A percentile compares a stretch with the other conserved stretches of the same genome.
Conservation (phyloP, 1,140 invertebrate species). For the Leptopilina boulardi region DNA sequence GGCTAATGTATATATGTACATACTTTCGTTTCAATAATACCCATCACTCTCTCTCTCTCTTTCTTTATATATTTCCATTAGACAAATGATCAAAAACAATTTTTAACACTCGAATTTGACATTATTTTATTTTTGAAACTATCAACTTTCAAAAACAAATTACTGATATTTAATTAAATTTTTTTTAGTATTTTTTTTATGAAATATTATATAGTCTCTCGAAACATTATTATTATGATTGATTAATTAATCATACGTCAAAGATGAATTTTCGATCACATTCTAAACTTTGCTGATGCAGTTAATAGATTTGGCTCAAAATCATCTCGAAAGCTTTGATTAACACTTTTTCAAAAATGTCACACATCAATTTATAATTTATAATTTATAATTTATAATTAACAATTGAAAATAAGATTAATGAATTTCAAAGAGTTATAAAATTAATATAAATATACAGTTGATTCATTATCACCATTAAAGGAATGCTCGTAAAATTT, state of each 20-base stretch:
- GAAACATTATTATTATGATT: background rate
- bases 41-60: background rate
- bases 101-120: background rate
- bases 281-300: background rate
- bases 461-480: background rate
- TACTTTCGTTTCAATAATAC: background rate
- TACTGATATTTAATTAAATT: too few species aligned
- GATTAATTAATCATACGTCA: constrained; percentile 14
- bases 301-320: constrained; percentile 17
- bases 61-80: background rate
- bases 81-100: background rate
- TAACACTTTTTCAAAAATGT: background rate
- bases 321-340: background rate
- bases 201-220: background rate
- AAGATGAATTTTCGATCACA: background rate
- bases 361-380: background rate
- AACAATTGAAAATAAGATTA: background rate
- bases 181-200: background rate
- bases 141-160: background rate
- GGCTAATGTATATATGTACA: constrained; percentile 7
- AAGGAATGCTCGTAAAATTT: constrained; percentile 1
- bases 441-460: background rate
- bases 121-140: background rate
- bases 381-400: constrained; percentile 4
- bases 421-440: background rate